Evolutionary conservation across 2,113 vertebrate species (phyloP).

Genomic region (Lampris incognitus): DNA sequence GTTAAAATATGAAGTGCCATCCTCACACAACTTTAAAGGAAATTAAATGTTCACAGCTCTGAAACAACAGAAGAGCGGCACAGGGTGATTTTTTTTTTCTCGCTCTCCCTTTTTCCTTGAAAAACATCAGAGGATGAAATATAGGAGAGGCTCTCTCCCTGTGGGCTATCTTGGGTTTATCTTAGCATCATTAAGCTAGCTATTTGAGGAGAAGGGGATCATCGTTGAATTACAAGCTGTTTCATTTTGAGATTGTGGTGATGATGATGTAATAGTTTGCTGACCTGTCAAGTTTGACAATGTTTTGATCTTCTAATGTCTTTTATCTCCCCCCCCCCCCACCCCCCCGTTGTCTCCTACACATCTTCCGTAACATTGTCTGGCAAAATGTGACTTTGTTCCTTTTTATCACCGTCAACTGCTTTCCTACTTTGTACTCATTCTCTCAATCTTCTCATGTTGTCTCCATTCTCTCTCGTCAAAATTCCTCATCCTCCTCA

Average conservation of each 20-base stretch:
- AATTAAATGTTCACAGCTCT: constrained; percentile 74
- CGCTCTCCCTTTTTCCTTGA: constrained; percentile 18
- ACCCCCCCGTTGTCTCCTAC: constrained; percentile 2
- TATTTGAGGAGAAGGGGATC: constrained; percentile 1
- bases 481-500: constrained; percentile 14
- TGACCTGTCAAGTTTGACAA: constrained; percentile 13
- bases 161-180: constrained; percentile 21
- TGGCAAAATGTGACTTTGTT: background rate
- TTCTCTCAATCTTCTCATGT: background rate
- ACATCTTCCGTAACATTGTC: background rate
- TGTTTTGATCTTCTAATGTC: constrained; percentile 6
- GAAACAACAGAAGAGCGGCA: constrained; percentile 38
- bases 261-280: constrained; percentile 7
- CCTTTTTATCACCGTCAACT: background rate
- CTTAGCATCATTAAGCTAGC: constrained; percentile 22
- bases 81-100: constrained; percentile 40
- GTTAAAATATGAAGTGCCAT: constrained; percentile 57
- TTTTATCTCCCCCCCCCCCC: background rate
- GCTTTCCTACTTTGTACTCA: constrained; percentile 2
- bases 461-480: background rate
- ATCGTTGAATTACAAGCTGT: constrained; percentile 18
- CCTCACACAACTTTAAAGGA: constrained; percentile 61
- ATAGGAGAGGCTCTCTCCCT: constrained; percentile 29
- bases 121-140: constrained; percentile 47
- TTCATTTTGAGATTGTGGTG: constrained; percentile 27